Percentiles rank a stretch among this genome's conserved stretches.
Evolutionary conservation across 2,888 invertebrate species (phyloP).

Genomic region (Disparrhopalites patrizii): DNA sequence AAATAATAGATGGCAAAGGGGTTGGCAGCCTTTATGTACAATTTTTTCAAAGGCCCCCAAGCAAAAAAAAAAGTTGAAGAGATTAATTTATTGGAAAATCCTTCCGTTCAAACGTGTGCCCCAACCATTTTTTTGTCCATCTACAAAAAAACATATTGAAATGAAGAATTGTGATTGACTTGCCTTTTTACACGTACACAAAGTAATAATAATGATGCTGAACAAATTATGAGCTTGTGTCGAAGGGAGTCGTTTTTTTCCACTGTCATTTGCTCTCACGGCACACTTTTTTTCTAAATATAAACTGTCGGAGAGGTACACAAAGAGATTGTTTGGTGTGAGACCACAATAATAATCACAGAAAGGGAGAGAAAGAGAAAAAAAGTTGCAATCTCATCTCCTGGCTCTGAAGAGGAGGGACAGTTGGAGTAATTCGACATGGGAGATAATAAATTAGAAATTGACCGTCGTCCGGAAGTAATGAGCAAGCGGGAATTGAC

Average conservation of each 20-base stretch:
- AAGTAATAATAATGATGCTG: slow-evolving; percentile 16
- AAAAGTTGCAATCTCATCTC: slow-evolving; percentile 43
- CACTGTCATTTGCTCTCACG: not conserved
- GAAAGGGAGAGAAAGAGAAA: not conserved
- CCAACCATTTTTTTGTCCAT: not conserved
- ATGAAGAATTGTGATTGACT: slow-evolving; percentile 12
- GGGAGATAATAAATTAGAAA: slow-evolving; percentile 46
- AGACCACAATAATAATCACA: too few species aligned
- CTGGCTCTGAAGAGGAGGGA: slow-evolving; percentile 31
- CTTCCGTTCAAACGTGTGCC: slow-evolving; percentile 15
- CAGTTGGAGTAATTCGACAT: slow-evolving; percentile 48
- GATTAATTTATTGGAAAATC: slow-evolving; percentile 29
- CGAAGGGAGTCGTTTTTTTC: not conserved
- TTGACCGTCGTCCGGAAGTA: slow-evolving; percentile 44
- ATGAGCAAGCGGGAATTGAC: slow-evolving; percentile 39
- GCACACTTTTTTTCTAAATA: too few species aligned
- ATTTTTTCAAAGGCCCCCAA: not conserved
- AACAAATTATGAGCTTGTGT: slow-evolving; percentile 24
- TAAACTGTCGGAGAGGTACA: too few species aligned
- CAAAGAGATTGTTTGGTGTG: not conserved
- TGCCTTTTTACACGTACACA: slow-evolving; percentile 8
- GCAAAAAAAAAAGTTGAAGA: not conserved
- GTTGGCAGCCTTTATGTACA: too few species aligned
- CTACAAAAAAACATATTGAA: slow-evolving; percentile 4
- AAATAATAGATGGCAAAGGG: slow-evolving; percentile 1